Evolutionary conservation across 2,113 vertebrate genomes (phyloP).

Genomic region (Uria aalge): DNA sequence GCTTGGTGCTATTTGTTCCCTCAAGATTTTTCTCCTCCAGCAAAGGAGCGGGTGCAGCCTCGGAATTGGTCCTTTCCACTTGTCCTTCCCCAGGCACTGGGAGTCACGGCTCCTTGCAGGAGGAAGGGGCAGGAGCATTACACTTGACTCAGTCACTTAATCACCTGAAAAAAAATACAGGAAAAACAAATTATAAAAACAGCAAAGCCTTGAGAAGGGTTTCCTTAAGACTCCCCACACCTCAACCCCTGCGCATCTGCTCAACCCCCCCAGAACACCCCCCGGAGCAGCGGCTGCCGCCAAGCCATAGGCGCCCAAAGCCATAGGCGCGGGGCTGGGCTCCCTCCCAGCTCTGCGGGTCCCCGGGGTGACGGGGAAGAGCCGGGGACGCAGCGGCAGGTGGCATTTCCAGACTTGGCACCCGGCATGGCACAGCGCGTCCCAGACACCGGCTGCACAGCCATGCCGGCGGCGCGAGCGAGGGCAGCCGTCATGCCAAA

Average conservation of each 20-base stretch:
- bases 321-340: not conserved
- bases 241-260: too few relatives aligned
- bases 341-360: not conserved
- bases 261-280: too few relatives aligned
- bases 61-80: not conserved
- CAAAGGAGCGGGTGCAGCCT: not conserved
- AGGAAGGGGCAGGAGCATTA: not conserved
- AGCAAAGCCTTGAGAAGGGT: not conserved
- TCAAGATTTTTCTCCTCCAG: not conserved
- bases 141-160: too few relatives aligned
- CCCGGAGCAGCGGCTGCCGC: not conserved
- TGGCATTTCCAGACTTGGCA: not conserved
- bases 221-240: not conserved
- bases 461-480: not conserved
- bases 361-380: too few relatives aligned
- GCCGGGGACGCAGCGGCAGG: fast-evolving
- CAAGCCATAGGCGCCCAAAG: too few relatives aligned
- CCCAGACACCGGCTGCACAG: not conserved
- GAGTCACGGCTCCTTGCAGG: not conserved
- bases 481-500: not conserved
- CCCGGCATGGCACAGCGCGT: fast-evolving
- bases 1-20: not conserved
- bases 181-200: not conserved
- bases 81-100: not conserved
- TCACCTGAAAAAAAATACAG: not conserved